phyloP scores from a whole-genome alignment of 1,140 invertebrate species.

The Drusus annulatus region DNA sequence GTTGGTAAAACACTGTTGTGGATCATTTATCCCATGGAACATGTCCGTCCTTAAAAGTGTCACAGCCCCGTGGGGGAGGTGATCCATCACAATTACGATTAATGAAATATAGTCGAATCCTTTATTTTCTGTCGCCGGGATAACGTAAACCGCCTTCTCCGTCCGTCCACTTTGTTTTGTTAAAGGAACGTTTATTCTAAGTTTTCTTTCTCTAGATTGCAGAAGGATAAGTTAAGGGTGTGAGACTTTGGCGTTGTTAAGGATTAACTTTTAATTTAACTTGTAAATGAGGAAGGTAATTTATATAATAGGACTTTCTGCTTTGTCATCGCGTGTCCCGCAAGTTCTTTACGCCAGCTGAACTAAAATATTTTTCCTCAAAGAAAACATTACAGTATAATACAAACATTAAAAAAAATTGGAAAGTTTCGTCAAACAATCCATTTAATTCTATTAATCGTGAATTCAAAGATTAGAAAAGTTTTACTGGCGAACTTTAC shows the following conservation, averaged over 20 bases:
- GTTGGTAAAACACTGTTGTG: background rate
- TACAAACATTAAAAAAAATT: background rate
- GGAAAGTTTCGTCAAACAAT: too few relatives aligned
- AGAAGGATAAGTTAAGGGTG: conserved; percentile 38
- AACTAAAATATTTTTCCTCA: background rate
- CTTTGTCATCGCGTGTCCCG: conserved; percentile 14
- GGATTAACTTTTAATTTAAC: conserved; percentile 57
- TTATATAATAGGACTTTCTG: conserved; percentile 30
- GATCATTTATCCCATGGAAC: conserved; percentile 11
- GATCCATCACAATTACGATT: conserved; percentile 59
- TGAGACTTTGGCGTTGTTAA: conserved; percentile 55
- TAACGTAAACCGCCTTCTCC: conserved; percentile 22
- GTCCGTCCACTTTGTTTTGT: conserved; percentile 13
- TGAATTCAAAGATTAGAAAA: too few relatives aligned
- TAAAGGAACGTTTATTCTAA: conserved; percentile 13
- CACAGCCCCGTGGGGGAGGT: conserved; percentile 43
- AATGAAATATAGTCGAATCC: conserved; percentile 56
- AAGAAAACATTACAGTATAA: background rate
- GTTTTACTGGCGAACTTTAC: too few relatives aligned
- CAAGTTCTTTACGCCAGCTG: conserved; percentile 10
- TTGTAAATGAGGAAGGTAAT: conserved; percentile 38
- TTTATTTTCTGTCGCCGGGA: conserved; percentile 52
- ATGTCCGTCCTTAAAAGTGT: conserved; percentile 48
- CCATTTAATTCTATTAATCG: background rate
- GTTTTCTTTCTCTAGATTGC: background rate